phyloP scores from a whole-genome alignment of 2,113 vertebrate species.

The Microtus richardsoni region DNA sequence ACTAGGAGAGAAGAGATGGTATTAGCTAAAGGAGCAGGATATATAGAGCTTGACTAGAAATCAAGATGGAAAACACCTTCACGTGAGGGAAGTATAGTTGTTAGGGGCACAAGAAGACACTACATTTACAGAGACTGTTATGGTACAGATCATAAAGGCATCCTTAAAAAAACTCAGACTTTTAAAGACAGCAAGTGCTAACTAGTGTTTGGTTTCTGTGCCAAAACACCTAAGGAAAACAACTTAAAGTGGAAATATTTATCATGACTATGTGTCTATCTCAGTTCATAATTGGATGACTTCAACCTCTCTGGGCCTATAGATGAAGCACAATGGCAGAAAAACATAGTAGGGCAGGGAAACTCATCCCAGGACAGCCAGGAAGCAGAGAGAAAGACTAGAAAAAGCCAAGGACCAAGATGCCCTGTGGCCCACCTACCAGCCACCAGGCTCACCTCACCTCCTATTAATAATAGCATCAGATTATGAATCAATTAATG shows the following conservation, averaged over 20 bases:
- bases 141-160: not conserved
- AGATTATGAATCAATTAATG: not conserved
- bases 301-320: not conserved
- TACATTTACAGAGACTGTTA: not conserved
- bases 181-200: not conserved
- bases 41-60: not conserved
- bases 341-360: not conserved
- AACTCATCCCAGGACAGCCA: not conserved
- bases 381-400: not conserved
- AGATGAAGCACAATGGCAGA: not conserved
- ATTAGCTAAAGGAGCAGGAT: not conserved
- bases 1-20: not conserved
- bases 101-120: not conserved
- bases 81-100: not conserved
- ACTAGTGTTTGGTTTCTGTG: not conserved
- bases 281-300: too few relatives aligned
- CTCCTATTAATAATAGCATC: not conserved
- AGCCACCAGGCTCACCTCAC: not conserved
- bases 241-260: not conserved
- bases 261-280: not conserved
- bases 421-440: not conserved
- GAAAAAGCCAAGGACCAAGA: not conserved
- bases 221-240: not conserved
- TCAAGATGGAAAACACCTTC: not conserved
- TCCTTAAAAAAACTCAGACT: not conserved